Conservation (phyloP, 2,113 vertebrate species). For the Varanus salvator region DNA sequence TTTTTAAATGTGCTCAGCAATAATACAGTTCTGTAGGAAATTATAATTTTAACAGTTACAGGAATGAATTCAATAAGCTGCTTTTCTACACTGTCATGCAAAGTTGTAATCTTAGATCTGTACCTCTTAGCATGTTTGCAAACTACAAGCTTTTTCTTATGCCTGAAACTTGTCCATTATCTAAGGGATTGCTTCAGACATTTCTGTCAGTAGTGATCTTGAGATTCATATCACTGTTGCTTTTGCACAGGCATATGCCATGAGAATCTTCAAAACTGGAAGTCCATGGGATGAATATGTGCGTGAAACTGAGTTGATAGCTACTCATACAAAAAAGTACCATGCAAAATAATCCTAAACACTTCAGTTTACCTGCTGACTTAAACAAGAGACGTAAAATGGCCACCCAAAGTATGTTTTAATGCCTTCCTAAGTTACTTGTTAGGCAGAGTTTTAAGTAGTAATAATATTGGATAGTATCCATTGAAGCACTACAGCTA, state of each 20-base stretch:
- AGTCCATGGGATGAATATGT: not conserved
- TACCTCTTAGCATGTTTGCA: not conserved
- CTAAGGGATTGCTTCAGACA: not conserved
- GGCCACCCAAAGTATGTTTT: not conserved
- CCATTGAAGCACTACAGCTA: not conserved
- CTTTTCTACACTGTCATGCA: not conserved
- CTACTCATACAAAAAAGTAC: not conserved
- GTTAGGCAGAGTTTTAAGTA: not conserved
- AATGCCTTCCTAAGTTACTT: conserved; percentile 4
- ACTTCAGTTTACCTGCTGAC: not conserved
- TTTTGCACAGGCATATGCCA: not conserved
- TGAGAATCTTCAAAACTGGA: not conserved
- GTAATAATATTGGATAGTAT: not conserved
- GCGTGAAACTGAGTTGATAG: not conserved
- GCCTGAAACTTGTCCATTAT: not conserved
- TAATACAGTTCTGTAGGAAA: not conserved
- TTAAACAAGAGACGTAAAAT: not conserved
- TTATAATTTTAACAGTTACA: not conserved
- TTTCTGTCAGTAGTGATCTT: not conserved
- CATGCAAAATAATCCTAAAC: not conserved
- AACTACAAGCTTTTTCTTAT: not conserved
- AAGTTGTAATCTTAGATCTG: not conserved
- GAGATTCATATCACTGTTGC: not conserved
- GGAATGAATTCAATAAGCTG: not conserved
- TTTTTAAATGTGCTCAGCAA: not conserved